A percentile compares a stretch with the other conserved stretches of the same genome.
These are phyloP conservation scores for Distichodus sexfasciatus DNA, from an alignment of 2,797 vertebrate genomes.

Conservation along the genomic window DNA sequence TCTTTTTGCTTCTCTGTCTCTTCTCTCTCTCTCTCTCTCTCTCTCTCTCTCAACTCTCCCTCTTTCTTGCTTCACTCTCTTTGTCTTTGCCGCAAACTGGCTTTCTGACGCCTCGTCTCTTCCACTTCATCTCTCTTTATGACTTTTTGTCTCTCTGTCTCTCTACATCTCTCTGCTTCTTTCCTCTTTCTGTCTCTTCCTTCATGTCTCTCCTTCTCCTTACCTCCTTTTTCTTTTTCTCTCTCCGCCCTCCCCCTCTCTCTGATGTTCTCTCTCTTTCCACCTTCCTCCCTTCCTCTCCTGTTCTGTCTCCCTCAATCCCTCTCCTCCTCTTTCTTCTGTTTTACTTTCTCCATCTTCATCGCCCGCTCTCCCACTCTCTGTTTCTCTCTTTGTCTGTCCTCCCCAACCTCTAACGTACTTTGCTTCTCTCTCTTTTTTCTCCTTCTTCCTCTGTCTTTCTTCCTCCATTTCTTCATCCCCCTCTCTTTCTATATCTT, in stretches of 20 bases:
- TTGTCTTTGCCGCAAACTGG: background rate
- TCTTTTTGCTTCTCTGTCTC: background rate
- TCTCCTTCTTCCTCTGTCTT: background rate
- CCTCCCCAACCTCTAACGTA: background rate
- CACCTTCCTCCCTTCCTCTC: no score
- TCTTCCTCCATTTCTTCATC: background rate
- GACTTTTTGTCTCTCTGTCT: conserved; percentile 46
- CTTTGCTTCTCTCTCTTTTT: background rate
- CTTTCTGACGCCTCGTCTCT: conserved; percentile 43
- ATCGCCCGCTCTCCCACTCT: background rate
- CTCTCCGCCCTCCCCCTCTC: background rate
- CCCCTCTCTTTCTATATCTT: background rate
- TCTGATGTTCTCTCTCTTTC: background rate
- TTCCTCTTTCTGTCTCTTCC: background rate
- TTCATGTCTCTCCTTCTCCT: background rate
- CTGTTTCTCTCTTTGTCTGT: background rate
- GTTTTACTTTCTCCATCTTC: no score
- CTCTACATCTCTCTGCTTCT: background rate
- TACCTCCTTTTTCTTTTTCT: background rate
- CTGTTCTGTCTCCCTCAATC: background rate
- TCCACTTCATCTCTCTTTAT: conserved; percentile 42
- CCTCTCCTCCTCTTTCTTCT: background rate
- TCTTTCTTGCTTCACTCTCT: background rate
- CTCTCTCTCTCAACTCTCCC: background rate
- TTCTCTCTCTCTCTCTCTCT: background rate